Conservation (phyloP, 2,113 vertebrate species). For the Hypomesus transpacificus region DNA sequence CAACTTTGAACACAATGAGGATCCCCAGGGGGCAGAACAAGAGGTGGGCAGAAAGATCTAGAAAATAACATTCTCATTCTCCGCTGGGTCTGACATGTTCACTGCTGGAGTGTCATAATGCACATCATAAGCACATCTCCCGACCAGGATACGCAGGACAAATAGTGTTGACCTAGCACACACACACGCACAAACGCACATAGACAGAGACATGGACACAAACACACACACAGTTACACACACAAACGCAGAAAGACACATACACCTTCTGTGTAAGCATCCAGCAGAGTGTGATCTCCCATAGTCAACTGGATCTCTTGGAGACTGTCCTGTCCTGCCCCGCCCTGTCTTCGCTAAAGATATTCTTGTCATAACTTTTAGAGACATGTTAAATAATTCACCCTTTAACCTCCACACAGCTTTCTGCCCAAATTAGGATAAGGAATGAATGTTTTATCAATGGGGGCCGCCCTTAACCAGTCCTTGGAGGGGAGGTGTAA, state of each 20-base stretch:
- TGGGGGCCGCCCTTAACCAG: slow-evolving; percentile 14
- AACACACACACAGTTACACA: not conserved
- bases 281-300: too few relatives aligned
- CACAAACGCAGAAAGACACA: not conserved
- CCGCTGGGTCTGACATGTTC: too few relatives aligned
- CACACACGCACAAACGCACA: not conserved
- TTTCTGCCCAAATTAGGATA: slow-evolving; percentile 30
- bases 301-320: not conserved
- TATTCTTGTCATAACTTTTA: slow-evolving; percentile 7
- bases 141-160: too few relatives aligned
- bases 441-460: slow-evolving; percentile 29
- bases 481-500: slow-evolving; percentile 19
- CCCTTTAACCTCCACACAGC: slow-evolving; percentile 18
- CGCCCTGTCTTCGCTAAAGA: slow-evolving; percentile 21
- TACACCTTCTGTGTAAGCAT: too few relatives aligned
- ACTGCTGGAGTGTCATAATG: not conserved
- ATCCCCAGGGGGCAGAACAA: too few relatives aligned
- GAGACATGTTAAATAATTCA: slow-evolving; percentile 35
- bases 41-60: too few relatives aligned
- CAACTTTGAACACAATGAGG: too few relatives aligned
- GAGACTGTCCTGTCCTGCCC: not conserved
- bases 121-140: too few relatives aligned
- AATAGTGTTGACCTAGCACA: not conserved
- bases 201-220: not conserved
- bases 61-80: too few relatives aligned